Evolutionary conservation across 2,113 vertebrate species (phyloP), one percentile per base, ranked within the genome.

Genomic region (Anhinga rufa): DNA sequence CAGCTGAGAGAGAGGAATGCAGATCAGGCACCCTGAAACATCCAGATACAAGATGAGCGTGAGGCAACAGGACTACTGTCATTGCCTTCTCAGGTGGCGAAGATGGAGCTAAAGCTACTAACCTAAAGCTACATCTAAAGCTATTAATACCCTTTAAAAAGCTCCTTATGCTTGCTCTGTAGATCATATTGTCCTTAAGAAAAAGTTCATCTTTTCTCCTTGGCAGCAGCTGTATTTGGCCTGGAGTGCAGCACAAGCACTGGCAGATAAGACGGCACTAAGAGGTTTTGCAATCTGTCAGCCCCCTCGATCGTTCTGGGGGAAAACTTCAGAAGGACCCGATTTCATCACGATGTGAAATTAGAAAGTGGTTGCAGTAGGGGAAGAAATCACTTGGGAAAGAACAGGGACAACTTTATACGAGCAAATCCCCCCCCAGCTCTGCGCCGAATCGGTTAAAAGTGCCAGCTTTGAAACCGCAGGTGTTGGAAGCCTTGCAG

Each of bases 221-320:
- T 96, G 92, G 92, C 94, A 90, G 85, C 54, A 66, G 84, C 90
- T 70, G 61, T 76, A 15, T 70, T 93, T 77, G 28, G 82, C 88
- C 95, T 86, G 85, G 90, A 90, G 85, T 8, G n/a, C 4, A 2
- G 85, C 92, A 74, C 82, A 87, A n/a, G 88, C 90, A 9, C 64
- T 15, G 71, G 79, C 93, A 90, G 93, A 94, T 78, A 83, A 93
- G 76, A 29, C 28, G 4, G 90, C 90, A 34, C 87, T 11, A 0
- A n/a, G 58, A 86, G 60, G 51, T 93, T 94, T 81, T 88, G 85
- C 92, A 95, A 74, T 70, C 91, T 26, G 18, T 34, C 82, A 68
- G 79, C 86, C 82, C 75, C 55, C 75, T 9, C 24, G 57, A 28
- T 60, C 75, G 2, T 82, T 76, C 44, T 3, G 4, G 65, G 51